A percentile compares a stretch with the other conserved stretches of the same genome.
Evolutionary conservation across 2,888 invertebrate species (phyloP).

Genomic region (Drosophila infuscata): DNA sequence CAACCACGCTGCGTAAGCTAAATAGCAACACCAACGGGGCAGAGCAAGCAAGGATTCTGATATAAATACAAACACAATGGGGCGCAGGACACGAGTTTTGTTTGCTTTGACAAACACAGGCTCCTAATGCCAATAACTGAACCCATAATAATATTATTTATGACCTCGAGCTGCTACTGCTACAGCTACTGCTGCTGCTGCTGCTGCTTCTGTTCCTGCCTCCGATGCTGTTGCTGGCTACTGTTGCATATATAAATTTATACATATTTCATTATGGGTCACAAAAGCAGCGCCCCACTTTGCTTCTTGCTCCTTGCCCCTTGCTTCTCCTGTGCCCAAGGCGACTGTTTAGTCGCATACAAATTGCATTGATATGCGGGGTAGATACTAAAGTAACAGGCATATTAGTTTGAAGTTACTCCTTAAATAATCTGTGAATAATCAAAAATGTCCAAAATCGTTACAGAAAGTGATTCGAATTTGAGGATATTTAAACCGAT

Average conservation of each 20-base stretch:
- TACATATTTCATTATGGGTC: conserved; percentile 46
- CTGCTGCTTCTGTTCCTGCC: background rate
- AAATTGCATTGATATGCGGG: conserved; percentile 52
- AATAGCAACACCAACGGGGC: conserved; percentile 10
- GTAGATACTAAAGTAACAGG: conserved; percentile 19
- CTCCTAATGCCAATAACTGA: conserved; percentile 62
- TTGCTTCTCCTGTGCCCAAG: conserved; percentile 17
- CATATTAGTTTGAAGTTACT: background rate
- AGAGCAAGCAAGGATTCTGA: conserved; percentile 25
- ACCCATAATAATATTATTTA: conserved; percentile 76
- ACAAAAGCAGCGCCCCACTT: conserved; percentile 14
- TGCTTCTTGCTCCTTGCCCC: conserved; percentile 16
- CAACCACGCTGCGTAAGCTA: conserved; percentile 33
- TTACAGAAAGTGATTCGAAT: background rate
- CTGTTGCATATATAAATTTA: conserved; percentile 46
- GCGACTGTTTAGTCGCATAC: conserved; percentile 41
- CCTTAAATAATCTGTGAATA: background rate
- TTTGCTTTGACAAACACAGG: conserved; percentile 73
- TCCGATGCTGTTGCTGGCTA: conserved; percentile 8
- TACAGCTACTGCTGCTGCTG: conserved; percentile 16
- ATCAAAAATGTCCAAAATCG: background rate
- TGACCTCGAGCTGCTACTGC: conserved; percentile 43
- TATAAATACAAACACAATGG: conserved; percentile 32
- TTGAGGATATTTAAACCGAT: background rate
- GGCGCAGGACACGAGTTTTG: conserved; percentile 37